Evolutionary conservation across 2,113 vertebrate species (phyloP).

Genomic region (Colius striatus): DNA sequence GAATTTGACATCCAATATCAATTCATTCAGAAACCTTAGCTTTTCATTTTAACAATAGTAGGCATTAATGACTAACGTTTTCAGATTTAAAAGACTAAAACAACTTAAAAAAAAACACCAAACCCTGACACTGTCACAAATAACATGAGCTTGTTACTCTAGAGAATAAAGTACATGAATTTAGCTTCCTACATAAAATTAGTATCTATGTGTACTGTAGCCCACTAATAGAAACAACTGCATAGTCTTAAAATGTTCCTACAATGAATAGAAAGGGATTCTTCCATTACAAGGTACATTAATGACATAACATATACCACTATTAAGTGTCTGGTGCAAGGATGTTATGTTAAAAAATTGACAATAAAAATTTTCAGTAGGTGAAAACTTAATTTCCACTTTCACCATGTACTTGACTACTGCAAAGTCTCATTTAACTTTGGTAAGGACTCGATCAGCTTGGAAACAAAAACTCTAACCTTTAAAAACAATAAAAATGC

Average conservation of each 20-base stretch:
- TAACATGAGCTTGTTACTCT: not conserved
- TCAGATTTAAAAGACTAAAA: not conserved
- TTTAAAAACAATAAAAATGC: not conserved
- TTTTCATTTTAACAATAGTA: not conserved
- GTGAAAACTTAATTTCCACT: not conserved
- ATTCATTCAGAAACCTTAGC: not conserved
- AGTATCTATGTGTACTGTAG: not conserved
- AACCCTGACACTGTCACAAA: not conserved
- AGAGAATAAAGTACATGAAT: not conserved
- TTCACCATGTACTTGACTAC: not conserved
- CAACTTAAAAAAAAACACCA: not conserved
- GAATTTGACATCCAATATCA: not conserved
- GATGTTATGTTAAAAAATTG: not conserved
- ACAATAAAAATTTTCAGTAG: not conserved
- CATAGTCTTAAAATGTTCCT: not conserved
- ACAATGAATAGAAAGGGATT: not conserved
- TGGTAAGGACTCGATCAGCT: not conserved
- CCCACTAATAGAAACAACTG: not conserved
- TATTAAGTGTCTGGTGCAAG: not conserved
- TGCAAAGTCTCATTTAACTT: not conserved
- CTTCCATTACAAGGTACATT: not conserved
- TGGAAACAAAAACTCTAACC: not conserved
- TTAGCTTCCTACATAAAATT: not conserved
- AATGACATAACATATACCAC: not conserved
- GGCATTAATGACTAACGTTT: not conserved